Evolutionary conservation across 2,797 vertebrate species (phyloP).

Genomic region (Rhinatrema bivittatum): DNA sequence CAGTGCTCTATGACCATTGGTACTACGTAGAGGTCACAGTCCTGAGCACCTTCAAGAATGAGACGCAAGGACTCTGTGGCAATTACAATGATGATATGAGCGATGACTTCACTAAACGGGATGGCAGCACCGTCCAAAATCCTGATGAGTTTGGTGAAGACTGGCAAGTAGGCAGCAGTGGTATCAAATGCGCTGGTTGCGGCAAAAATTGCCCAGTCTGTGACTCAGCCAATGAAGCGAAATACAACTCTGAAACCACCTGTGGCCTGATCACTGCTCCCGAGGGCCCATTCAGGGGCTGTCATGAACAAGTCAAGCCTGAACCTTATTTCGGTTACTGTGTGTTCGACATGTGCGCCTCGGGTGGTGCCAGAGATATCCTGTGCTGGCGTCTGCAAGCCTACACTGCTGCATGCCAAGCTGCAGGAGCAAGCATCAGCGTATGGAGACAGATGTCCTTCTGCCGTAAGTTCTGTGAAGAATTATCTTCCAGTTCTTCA

Average conservation of each 20-base stretch:
- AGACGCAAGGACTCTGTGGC: conserved; percentile 44
- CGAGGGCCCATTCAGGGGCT: conserved; percentile 30
- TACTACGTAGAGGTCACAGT: conserved; percentile 29
- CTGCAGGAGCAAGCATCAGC: conserved; percentile 1
- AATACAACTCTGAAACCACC: conserved; percentile 6
- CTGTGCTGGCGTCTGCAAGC: conserved; percentile 38
- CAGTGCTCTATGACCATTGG: conserved; percentile 26
- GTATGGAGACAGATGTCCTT: conserved; percentile 38
- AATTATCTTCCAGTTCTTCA: conserved; percentile 16
- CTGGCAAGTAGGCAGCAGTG: conserved; percentile 28
- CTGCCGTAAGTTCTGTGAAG: conserved; percentile 50
- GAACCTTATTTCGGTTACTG: conserved; percentile 24
- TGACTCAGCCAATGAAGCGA: neutral
- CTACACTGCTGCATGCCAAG: conserved; percentile 47
- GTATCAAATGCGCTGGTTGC: conserved; percentile 26
- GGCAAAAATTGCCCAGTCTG: neutral
- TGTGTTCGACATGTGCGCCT: conserved; percentile 37
- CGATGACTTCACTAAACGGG: conserved; percentile 37
- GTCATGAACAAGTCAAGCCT: conserved; percentile 37
- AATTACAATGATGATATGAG: conserved; percentile 30
- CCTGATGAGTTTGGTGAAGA: conserved; percentile 29
- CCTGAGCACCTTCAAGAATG: conserved; percentile 32
- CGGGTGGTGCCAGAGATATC: neutral
- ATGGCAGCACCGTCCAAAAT: conserved; percentile 1
- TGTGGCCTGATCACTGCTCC: conserved; percentile 37